Base-by-base conservation (phyloP, 2,888 invertebrate genomes). In the Pachycephus smyrnensis region DNA sequence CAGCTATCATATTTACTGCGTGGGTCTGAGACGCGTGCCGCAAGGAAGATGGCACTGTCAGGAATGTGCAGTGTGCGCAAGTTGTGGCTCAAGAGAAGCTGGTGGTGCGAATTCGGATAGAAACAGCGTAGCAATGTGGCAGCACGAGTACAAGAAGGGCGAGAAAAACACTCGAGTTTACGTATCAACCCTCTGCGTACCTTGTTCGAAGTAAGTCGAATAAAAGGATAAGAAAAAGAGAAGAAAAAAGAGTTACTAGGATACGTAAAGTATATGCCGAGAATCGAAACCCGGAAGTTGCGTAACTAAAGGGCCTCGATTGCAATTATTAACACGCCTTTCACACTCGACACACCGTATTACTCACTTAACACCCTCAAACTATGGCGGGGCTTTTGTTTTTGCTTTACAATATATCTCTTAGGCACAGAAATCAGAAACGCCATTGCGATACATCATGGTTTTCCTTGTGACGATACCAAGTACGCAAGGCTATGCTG, bases 11-110 rank as follows among this genome's bases (percentile, higher is more conserved):
- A 96, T 97, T 83, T 97, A 96, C 92, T 98, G 98, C 92, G 96
- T 98, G 77, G 97, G 97, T 11, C 92, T 98, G 73, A 93, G 94
- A 80, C 93, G 94, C 81, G 95, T 97, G 86, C 98, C 98, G 6
- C 95, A 94, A 82, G 98, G 98, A 68, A 95, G 97, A 75, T 98
- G 98, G 98, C 96, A 97, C 89, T 98, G 98, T 91, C 94, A 94
- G 79, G 94, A 95, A 85, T 97, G 97, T 89, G 94, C 96, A 12
- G 92, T 95, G 77, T 96, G 94, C 82, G 92, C 92, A 23, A 92
- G 92, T 23, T 94, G 94, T 84, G 92, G 93, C 1, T 90, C 92
- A 1, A 91, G 91, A 69, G 92, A 92, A 77, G 93, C 94, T 1
- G 92, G 91, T 11, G 92, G 92, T 36, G 89, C 91, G 1, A 92